Evolutionary conservation across 2,113 vertebrate genomes (phyloP).

Genomic region (Phainopepla nitens): DNA sequence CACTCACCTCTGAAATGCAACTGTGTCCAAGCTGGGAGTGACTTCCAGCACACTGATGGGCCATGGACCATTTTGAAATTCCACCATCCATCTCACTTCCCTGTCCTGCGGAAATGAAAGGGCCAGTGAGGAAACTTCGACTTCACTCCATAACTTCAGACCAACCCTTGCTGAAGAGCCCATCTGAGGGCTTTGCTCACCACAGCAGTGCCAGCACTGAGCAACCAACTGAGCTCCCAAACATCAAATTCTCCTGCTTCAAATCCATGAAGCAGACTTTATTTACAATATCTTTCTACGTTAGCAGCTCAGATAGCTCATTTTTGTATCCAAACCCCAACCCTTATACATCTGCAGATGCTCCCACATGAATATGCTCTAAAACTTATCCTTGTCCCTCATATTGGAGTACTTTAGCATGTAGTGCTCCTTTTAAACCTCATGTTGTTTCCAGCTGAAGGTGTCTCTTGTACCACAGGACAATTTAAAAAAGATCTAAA

Average conservation of each 20-base stretch:
- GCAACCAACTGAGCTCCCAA: neutral
- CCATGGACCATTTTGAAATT: neutral
- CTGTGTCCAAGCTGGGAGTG: neutral
- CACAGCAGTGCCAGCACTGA: neutral
- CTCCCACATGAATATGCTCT: neutral
- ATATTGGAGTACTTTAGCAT: neutral
- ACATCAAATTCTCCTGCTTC: neutral
- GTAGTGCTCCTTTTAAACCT: neutral
- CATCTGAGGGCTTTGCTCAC: fast-evolving
- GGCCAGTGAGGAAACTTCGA: neutral
- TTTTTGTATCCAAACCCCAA: neutral
- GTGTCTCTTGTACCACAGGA: neutral
- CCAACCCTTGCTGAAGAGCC: neutral
- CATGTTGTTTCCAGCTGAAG: neutral
- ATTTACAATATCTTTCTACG: neutral
- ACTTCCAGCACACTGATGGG: neutral
- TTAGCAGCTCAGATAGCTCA: neutral
- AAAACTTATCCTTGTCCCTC: neutral
- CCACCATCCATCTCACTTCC: neutral
- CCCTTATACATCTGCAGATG: neutral
- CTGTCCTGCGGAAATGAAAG: neutral
- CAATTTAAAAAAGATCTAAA: neutral
- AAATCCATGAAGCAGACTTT: neutral
- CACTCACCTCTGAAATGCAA: neutral
- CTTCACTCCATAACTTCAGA: neutral